Evolutionary conservation across 2,888 invertebrate genomes (phyloP), one percentile per base, ranked within the genome.

Genomic region (Lithophane leautieri): DNA sequence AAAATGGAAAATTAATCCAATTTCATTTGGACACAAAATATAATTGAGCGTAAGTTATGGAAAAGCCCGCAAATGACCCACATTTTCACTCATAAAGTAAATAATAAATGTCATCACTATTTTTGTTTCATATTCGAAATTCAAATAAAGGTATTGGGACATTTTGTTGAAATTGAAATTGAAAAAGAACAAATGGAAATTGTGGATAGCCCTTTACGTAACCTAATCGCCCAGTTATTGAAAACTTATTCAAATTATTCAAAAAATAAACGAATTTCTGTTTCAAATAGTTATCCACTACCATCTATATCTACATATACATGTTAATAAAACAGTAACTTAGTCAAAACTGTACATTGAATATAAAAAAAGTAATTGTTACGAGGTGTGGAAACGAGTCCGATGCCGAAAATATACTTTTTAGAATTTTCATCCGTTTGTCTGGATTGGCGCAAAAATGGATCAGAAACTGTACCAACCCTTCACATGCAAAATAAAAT

Each of bases 101-200:
- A 60, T 76, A 54, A 63, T 81, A 68, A 60, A 69, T 76, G 58
- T 69, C 63, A 63, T 42, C 58, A 75, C 63, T 58, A 65, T 4
- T 81, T 81, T 60, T 44, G 66, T 61, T 80, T 34, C n/a, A 34
- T 19, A 67, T 80, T 81, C 68, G 56, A 58, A 69, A 65, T 76
- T 63, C 47, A 81, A 75, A 54, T 62, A 28, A 22, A 50, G 7
- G 9, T n/a, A 66, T 28, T 52, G 40, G 60, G 12, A 40, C 9
- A 69, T 78, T 78, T 47, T 12, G n/a, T 60, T 56, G n/a, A 50
- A 66, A 60, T 58, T 72, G 25, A 60, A 74, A 69, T 71, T 14
- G 42, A 19, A 19, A 7, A 73, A 58, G 11, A 40, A 22, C 34
- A 47, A 58, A 56, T 75, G 25, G n/a, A 47, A 42, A 25, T 25